phyloP scores from a whole-genome alignment of 2,797 vertebrate species.

The Bovichtus variegatus region DNA sequence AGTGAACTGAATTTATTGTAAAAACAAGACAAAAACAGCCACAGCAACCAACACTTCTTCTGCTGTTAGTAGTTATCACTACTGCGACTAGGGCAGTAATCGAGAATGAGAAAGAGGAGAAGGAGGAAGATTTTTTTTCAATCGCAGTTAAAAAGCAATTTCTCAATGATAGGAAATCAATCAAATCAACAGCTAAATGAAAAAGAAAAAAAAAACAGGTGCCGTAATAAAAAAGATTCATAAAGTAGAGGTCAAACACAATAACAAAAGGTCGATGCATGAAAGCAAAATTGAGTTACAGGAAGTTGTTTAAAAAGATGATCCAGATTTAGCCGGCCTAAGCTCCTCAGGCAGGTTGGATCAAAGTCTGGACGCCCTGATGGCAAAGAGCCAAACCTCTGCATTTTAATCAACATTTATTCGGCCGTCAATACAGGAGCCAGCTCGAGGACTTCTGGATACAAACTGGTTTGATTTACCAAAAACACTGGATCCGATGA shows the following conservation, averaged over 20 bases:
- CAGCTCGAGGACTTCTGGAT: neutral
- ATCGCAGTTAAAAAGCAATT: neutral
- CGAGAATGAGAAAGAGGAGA: neutral
- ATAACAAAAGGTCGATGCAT: conserved; percentile 22
- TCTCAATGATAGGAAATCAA: neutral
- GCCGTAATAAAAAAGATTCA: conserved; percentile 4
- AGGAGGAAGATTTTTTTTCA: neutral
- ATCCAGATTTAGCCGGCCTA: conserved; percentile 26
- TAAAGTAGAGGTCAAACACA: conserved; percentile 9
- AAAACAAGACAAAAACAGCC: neutral
- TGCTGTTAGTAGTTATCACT: neutral
- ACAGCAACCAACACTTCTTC: fast-evolving
- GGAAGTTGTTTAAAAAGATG: conserved; percentile 38
- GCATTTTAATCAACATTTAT: conserved; percentile 36
- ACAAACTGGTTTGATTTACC: conserved; percentile 19
- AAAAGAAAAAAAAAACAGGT: neutral
- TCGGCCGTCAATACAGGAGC: neutral
- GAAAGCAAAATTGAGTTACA: conserved; percentile 14
- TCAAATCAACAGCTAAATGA: neutral
- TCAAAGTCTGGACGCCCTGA: conserved; percentile 2
- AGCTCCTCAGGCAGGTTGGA: conserved; percentile 26
- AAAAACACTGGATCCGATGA: conserved; percentile 13
- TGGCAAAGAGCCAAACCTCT: conserved; percentile 18
- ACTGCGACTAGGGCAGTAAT: neutral
- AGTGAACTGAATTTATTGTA: neutral